These are phyloP conservation scores for Xyliphius kryptos DNA, from an alignment of 2,113 vertebrate species.

Conservation along the genomic window DNA sequence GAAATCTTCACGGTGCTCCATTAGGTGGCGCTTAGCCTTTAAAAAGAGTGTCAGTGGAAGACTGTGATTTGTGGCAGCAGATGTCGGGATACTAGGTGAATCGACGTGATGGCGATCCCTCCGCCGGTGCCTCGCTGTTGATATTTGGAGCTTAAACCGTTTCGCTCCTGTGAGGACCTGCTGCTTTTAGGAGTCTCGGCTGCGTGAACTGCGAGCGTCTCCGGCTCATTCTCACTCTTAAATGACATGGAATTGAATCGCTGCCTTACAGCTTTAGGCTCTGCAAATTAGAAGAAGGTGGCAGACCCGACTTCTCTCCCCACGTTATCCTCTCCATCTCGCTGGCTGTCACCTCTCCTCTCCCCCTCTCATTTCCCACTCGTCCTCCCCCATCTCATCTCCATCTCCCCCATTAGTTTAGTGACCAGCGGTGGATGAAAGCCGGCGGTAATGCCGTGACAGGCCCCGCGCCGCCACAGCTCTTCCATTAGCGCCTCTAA, in stretches of 20 bases:
- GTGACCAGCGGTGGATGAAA: slow-evolving; percentile 68
- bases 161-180: slow-evolving; percentile 6
- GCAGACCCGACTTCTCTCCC: slow-evolving; percentile 29
- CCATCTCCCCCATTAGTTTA: slow-evolving; percentile 68
- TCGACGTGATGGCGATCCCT: no score
- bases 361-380: slow-evolving; percentile 28
- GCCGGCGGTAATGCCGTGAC: slow-evolving; percentile 46
- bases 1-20: no score
- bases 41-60: no score
- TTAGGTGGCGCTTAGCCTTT: no score
- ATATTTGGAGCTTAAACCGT: slow-evolving; percentile 46
- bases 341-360: slow-evolving; percentile 19
- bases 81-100: no score
- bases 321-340: slow-evolving; percentile 25
- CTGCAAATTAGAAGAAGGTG: slow-evolving; percentile 36
- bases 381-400: slow-evolving; percentile 33
- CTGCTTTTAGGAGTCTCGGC: slow-evolving; percentile 5
- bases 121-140: slow-evolving; percentile 47
- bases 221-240: slow-evolving; percentile 31
- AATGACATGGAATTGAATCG: slow-evolving; percentile 43
- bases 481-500: slow-evolving; percentile 88
- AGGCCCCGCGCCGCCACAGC: slow-evolving; percentile 62
- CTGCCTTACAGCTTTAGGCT: slow-evolving; percentile 30
- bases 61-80: no score
- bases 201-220: neutral